Conservation (phyloP, 2,888 invertebrate genomes). For the Boloria euphrosyne region DNA sequence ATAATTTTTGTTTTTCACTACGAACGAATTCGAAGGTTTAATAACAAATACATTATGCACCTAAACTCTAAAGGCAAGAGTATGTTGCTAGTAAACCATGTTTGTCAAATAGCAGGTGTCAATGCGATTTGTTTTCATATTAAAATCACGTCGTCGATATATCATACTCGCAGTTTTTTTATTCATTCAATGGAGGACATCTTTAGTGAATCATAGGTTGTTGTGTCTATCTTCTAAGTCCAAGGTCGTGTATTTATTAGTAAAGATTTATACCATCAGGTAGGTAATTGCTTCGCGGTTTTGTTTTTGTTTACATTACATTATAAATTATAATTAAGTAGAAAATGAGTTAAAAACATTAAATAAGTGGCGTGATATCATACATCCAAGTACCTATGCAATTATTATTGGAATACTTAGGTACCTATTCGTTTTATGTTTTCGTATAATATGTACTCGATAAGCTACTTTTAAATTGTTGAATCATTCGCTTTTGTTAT, state of each 20-base stretch:
- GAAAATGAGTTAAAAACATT: not conserved
- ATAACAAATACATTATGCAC: too few species aligned
- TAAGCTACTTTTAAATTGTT: too few species aligned
- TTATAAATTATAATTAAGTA: not conserved
- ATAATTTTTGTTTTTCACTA: too few species aligned
- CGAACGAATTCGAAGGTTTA: too few species aligned
- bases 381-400: too few species aligned
- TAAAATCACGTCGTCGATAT: not conserved
- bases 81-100: not conserved
- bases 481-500: too few species aligned
- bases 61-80: not conserved
- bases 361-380: too few species aligned
- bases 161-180: not conserved
- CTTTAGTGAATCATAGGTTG: constrained; percentile 17
- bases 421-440: too few species aligned
- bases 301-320: constrained; percentile 8
- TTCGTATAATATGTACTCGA: too few species aligned
- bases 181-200: not conserved
- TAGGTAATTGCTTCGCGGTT: constrained; percentile 19
- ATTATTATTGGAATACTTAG: too few species aligned
- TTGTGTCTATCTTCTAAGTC: not conserved
- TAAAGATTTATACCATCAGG: constrained; percentile 8
- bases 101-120: constrained; percentile 14
- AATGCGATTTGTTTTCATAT: constrained; percentile 8
- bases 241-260: constrained; percentile 21